Base-by-base conservation (phyloP, 2,888 invertebrate genomes). In the Rhagium mordax region DNA sequence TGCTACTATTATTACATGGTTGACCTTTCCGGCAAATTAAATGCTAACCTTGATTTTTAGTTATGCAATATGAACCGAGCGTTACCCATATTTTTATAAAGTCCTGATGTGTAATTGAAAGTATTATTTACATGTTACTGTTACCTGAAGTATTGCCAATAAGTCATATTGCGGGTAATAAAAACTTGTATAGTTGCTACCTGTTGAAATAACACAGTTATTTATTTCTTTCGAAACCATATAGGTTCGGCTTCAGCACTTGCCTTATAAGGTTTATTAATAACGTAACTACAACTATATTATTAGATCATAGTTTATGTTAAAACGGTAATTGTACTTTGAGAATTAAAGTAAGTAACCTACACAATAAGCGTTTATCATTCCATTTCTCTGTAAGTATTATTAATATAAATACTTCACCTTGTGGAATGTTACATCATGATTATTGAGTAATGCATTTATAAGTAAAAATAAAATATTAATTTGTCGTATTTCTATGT, bases 391-490 rank as follows among this genome's bases (percentile, higher is more conserved):
- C 57, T 15, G n/a, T n/a, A n/a, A n/a, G n/a, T 47, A 67, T 66
- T 29, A 29, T n/a, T 49, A 71, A 68, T 74, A 71, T 65, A 70
- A 69, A 61, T 66, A 76, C 70, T 68, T 76, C 72, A 76, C 76
- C 76, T 76, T 76, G 74, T 68, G 61, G 48, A 48, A 33, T 41
- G 76, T 81, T 81, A 80, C 81, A 79, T 81, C 81, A 81, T 74
- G 71, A 74, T 70, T 74, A 79, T 81, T 81, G 81, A 78, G 81
- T 75, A 81, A 81, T 76, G 74, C 75, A 72, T 74, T 79, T 79
- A 76, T 80, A 80, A 69, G 72, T 74, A 78, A 78, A 75, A 76
- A 72, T 72, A 70, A 71, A 76, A 72, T 76, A 76, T 74, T 76
- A 76, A 76, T 68, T 74, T 67, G 72, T 62, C 67, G 72, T 67